Evolutionary conservation across 2,888 invertebrate genomes (phyloP).

Genomic region (Xestia xanthographa): DNA sequence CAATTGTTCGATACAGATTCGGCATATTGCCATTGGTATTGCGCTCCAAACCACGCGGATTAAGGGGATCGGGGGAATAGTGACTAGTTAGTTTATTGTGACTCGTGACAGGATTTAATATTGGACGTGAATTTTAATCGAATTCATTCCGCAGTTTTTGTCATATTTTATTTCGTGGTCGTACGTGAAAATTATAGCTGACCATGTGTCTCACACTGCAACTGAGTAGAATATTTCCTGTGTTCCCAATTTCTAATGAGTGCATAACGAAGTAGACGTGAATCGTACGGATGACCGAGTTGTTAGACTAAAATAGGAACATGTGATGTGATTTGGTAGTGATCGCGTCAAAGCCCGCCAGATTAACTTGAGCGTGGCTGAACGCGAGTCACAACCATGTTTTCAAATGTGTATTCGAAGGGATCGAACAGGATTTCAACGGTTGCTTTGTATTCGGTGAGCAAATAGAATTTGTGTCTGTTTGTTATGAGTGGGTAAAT

Average conservation of each 20-base stretch:
- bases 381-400: slow-evolving; percentile 71
- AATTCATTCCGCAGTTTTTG: slow-evolving; percentile 49
- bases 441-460: slow-evolving; percentile 59
- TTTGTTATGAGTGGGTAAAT: slow-evolving; percentile 50
- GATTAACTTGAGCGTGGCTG: slow-evolving; percentile 74
- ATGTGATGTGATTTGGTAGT: slow-evolving; percentile 73
- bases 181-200: slow-evolving; percentile 22
- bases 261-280: slow-evolving; percentile 23
- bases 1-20: slow-evolving; percentile 63
- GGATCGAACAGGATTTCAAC: slow-evolving; percentile 71
- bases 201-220: background rate
- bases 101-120: slow-evolving; percentile 66
- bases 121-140: slow-evolving; percentile 59
- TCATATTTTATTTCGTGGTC: slow-evolving; percentile 35
- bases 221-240: slow-evolving; percentile 31
- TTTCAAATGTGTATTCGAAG: slow-evolving; percentile 72
- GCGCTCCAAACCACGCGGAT: slow-evolving; percentile 62
- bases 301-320: slow-evolving; percentile 58
- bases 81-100: slow-evolving; percentile 68
- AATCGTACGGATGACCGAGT: slow-evolving; percentile 14
- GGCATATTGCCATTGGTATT: slow-evolving; percentile 66
- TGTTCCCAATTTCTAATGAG: slow-evolving; percentile 40
- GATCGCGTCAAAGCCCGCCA: slow-evolving; percentile 73
- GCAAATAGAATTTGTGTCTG: slow-evolving; percentile 51
- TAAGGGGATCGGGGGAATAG: slow-evolving; percentile 63